A percentile compares a stretch with the other conserved stretches of the same genome.
These are phyloP conservation scores for Mellilla xanthometata DNA, from an alignment of 2,888 invertebrate species.

Conservation along the genomic window DNA sequence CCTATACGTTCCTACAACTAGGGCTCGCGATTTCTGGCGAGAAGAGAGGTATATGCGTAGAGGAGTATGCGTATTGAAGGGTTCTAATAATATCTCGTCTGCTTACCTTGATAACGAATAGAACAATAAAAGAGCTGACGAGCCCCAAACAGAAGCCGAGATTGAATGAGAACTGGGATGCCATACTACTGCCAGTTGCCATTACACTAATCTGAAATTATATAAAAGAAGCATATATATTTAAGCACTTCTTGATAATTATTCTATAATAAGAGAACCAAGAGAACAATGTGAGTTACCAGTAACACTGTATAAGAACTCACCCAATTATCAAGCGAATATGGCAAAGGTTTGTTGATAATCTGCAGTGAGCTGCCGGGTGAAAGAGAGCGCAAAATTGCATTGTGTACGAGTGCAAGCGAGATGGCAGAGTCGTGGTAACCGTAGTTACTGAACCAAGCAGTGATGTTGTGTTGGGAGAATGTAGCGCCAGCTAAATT, in stretches of 20 bases:
- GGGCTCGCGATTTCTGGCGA: no score
- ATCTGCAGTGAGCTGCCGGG: slow-evolving; percentile 73
- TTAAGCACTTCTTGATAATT: no score
- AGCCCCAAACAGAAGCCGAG: slow-evolving; percentile 91
- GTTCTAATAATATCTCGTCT: no score
- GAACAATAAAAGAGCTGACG: slow-evolving; percentile 84
- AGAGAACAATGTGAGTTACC: no score
- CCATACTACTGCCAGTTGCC: slow-evolving; percentile 73
- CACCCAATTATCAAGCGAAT: slow-evolving; percentile 83
- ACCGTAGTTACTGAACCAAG: slow-evolving; percentile 91
- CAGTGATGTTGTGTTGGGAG: slow-evolving; percentile 72
- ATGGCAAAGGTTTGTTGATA: slow-evolving; percentile 88
- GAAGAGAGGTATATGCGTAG: no score
- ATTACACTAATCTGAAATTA: slow-evolving; percentile 68
- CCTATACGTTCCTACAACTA: no score
- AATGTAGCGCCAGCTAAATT: slow-evolving; percentile 84
- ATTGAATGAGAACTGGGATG: slow-evolving; percentile 86
- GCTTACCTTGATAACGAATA: slow-evolving; percentile 79
- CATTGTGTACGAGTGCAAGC: slow-evolving; percentile 85
- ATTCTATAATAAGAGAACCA: no score
- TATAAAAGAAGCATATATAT: no score
- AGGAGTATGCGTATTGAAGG: no score
- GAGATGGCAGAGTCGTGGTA: slow-evolving; percentile 88
- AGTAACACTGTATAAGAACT: no score
- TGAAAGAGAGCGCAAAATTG: slow-evolving; percentile 76